Conservation (phyloP, 2,797 vertebrate species). For the Monodelphis domestica region DNA sequence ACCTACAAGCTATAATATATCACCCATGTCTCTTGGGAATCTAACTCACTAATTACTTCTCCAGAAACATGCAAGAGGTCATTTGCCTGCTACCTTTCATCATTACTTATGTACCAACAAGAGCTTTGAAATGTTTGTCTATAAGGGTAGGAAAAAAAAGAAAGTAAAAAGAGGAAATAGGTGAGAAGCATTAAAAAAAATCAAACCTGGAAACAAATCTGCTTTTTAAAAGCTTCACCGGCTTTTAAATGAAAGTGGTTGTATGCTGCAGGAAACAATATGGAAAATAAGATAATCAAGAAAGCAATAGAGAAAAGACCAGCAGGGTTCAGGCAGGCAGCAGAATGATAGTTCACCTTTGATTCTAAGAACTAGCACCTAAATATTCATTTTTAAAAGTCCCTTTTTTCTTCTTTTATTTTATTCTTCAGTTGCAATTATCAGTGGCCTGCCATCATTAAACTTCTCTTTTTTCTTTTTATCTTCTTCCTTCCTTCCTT, state of each 20-base stretch:
- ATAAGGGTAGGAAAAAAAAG: not conserved
- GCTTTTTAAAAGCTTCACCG: constrained; percentile 60
- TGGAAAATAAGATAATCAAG: constrained; percentile 61
- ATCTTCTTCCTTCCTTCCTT: not conserved
- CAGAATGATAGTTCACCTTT: constrained; percentile 10
- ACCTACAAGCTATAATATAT: constrained; percentile 81
- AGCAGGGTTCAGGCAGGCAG: not conserved
- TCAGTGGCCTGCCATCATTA: not conserved
- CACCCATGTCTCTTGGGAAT: constrained; percentile 75
- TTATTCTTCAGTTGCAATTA: not conserved
- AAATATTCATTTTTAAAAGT: not conserved
- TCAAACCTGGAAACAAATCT: constrained; percentile 45
- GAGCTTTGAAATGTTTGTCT: constrained; percentile 72
- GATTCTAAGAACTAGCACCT: not conserved
- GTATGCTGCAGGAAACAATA: constrained; percentile 55
- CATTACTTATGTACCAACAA: constrained; percentile 75
- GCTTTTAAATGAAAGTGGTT: constrained; percentile 58
- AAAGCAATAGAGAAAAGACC: constrained; percentile 59
- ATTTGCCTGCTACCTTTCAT: constrained; percentile 81
- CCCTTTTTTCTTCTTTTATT: not conserved
- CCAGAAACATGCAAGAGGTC: constrained; percentile 79
- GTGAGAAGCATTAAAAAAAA: constrained; percentile 76
- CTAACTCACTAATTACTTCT: constrained; percentile 81
- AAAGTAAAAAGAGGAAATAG: constrained; percentile 61
- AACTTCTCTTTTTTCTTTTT: not conserved